Percentiles rank a stretch among this genome's conserved stretches.
Conservation (phyloP, 2,113 vertebrate species). For the Isurus oxyrinchus region DNA sequence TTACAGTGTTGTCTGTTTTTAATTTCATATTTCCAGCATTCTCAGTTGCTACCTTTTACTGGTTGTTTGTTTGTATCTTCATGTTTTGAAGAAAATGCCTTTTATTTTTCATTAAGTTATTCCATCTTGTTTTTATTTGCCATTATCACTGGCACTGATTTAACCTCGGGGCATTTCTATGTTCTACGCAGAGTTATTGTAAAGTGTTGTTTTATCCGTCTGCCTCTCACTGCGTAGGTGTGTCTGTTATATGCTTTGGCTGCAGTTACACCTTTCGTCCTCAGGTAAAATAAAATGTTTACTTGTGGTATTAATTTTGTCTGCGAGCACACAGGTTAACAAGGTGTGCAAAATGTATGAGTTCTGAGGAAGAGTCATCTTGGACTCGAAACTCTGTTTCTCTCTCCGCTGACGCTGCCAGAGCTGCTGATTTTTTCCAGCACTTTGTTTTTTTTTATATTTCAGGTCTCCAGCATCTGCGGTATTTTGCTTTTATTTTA, state of each 20-base stretch:
- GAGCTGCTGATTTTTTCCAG: no score
- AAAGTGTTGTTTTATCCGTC: not conserved
- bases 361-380: no score
- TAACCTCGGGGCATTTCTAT: not conserved
- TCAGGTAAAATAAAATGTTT: conserved; percentile 2
- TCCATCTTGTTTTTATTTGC: not conserved
- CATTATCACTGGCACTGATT: not conserved
- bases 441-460: no score
- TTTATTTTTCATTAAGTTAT: not conserved
- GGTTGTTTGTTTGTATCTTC: not conserved
- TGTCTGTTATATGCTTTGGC: not conserved
- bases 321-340: not conserved
- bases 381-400: no score
- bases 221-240: not conserved
- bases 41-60: not conserved
- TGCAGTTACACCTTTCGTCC: not conserved
- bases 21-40: no score
- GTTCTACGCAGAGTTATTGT: not conserved
- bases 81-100: not conserved
- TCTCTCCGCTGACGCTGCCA: no score
- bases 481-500: no score
- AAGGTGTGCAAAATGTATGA: not conserved
- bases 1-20: no score
- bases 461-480: no score
- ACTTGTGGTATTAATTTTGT: not conserved